phyloP scores from a whole-genome alignment of 2,888 invertebrate species.

The Amblyjoppa proteus region DNA sequence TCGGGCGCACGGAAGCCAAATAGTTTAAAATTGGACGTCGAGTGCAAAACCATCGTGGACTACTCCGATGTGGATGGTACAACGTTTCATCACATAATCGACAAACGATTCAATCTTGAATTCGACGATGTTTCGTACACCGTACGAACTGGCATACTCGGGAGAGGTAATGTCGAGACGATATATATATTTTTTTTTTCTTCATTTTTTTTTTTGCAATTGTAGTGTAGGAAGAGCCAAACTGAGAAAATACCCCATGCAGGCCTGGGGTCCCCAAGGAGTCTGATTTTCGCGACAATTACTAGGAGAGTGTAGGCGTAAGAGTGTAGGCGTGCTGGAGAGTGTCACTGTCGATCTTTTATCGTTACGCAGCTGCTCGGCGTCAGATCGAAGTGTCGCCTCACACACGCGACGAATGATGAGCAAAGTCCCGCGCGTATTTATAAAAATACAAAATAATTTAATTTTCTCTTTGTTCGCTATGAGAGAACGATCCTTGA shows the following conservation, averaged over 20 bases:
- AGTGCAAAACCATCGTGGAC: slow-evolving; percentile 14
- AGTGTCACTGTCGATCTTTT: slow-evolving; percentile 4
- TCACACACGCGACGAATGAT: slow-evolving; percentile 40
- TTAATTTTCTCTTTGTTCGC: slow-evolving; percentile 11
- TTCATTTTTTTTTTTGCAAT: slow-evolving; percentile 51
- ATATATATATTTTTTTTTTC: not conserved
- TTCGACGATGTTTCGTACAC: slow-evolving; percentile 89
- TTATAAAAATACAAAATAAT: not conserved
- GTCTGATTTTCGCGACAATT: slow-evolving; percentile 61
- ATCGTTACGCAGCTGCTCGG: slow-evolving; percentile 4
- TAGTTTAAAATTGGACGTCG: slow-evolving; percentile 41
- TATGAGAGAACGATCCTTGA: slow-evolving; percentile 46
- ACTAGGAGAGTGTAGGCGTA: not conserved
- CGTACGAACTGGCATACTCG: slow-evolving; percentile 87
- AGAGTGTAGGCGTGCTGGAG: not conserved
- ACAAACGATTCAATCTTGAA: slow-evolving; percentile 85
- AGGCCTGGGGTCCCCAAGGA: slow-evolving; percentile 48
- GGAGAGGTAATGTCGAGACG: slow-evolving; percentile 85
- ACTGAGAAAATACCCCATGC: too few species aligned
- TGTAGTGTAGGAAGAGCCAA: too few species aligned
- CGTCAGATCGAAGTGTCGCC: not conserved
- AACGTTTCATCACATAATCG: not conserved
- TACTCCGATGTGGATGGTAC: not conserved
- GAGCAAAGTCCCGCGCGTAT: slow-evolving; percentile 16
- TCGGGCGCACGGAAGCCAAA: not conserved